Conservation (phyloP, 1,140 invertebrate species). For the Aradophagus sp. region DNA sequence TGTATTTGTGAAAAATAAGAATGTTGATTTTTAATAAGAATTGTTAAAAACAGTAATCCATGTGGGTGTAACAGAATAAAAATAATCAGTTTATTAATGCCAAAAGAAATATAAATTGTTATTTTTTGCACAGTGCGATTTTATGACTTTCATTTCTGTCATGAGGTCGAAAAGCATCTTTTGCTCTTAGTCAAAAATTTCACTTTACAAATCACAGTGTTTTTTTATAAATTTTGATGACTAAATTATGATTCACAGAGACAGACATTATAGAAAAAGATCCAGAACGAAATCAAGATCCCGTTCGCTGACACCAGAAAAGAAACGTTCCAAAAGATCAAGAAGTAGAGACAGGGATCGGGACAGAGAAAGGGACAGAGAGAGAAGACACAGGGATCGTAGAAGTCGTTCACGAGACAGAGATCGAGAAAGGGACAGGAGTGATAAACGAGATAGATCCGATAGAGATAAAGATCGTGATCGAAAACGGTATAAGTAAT, state of each 20-base stretch:
- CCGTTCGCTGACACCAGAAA: slow-evolving; percentile 77
- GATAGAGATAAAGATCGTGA: slow-evolving; percentile 61
- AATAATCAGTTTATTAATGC: too few relatives aligned
- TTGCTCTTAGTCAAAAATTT: too few relatives aligned
- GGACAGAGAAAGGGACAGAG: slow-evolving; percentile 76
- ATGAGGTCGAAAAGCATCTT: too few relatives aligned
- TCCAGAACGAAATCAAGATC: slow-evolving; percentile 71
- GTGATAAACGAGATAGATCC: slow-evolving; percentile 35
- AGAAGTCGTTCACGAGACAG: slow-evolving; percentile 59
- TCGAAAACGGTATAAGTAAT: slow-evolving; percentile 62
- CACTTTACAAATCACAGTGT: too few relatives aligned
- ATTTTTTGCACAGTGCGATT: too few relatives aligned
- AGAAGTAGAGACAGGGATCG: slow-evolving; percentile 78
- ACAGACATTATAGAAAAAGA: slow-evolving; percentile 69
- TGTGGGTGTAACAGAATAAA: too few relatives aligned
- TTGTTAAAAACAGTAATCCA: too few relatives aligned
- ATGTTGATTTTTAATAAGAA: too few relatives aligned
- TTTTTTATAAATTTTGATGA: too few relatives aligned
- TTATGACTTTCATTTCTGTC: too few relatives aligned
- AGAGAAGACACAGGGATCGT: slow-evolving; percentile 72
- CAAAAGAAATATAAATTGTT: too few relatives aligned
- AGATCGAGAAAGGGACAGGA: slow-evolving; percentile 28
- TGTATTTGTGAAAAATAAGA: too few relatives aligned
- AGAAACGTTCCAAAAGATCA: slow-evolving; percentile 78
- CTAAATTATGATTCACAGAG: slow-evolving; percentile 53